A percentile compares a stretch with the other conserved stretches of the same genome.
phyloP scores from a whole-genome alignment of 2,797 vertebrate genomes.

The Alfaro cultratus region DNA sequence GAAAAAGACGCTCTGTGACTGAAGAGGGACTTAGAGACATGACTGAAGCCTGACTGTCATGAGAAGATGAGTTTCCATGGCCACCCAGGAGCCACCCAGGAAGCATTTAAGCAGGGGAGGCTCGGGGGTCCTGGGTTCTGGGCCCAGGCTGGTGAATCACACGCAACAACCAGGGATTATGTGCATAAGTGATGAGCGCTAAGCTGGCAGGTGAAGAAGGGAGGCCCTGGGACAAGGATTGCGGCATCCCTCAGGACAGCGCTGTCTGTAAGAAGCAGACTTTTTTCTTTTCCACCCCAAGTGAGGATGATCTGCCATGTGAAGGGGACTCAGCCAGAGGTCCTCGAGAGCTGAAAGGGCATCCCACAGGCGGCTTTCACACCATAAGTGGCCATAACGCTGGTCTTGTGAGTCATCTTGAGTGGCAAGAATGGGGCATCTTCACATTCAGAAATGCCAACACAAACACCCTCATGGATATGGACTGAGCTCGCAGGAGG shows the following conservation, averaged over 20 bases:
- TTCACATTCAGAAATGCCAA: conserved; percentile 84
- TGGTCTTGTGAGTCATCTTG: conserved; percentile 90
- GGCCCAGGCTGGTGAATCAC: conserved; percentile 80
- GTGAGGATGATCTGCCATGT: conserved; percentile 79
- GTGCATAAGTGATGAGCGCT: conserved; percentile 93
- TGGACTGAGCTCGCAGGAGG: conserved; percentile 60
- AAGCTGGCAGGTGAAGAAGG: conserved; percentile 89
- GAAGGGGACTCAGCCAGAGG: conserved; percentile 81
- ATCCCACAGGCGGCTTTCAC: conserved; percentile 85
- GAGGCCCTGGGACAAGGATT: conserved; percentile 77
- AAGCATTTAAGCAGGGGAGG: conserved; percentile 72
- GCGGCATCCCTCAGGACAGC: conserved; percentile 70
- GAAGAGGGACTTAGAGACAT: conserved; percentile 71
- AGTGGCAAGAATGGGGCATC: conserved; percentile 87
- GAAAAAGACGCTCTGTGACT: conserved; percentile 70
- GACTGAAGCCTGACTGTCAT: conserved; percentile 80
- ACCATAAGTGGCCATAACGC: conserved; percentile 84
- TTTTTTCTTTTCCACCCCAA: conserved; percentile 65
- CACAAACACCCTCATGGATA: conserved; percentile 76
- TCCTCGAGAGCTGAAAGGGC: conserved; percentile 84
- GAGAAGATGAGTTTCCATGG: conserved; percentile 80
- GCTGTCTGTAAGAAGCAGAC: conserved; percentile 59
- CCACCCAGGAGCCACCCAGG: conserved; percentile 76
- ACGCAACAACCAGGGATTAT: conserved; percentile 88
- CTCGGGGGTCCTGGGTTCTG: conserved; percentile 61